A percentile compares a stretch with the other conserved stretches of the same genome.
Conservation (phyloP, 2,113 vertebrate genomes). For the Salvelinus alpinus region DNA sequence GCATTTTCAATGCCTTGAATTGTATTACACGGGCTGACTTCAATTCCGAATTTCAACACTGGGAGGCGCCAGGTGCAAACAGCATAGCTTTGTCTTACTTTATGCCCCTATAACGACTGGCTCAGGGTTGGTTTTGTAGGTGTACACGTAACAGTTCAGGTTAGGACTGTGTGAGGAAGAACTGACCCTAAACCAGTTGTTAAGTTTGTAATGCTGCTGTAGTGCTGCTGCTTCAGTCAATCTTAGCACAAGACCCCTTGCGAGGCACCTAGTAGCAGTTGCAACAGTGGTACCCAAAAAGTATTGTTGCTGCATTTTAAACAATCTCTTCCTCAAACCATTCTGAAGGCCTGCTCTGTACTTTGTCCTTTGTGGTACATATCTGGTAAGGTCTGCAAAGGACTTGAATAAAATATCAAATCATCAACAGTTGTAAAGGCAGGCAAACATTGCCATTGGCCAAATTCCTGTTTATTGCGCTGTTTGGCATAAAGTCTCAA, state of each 20-base stretch:
- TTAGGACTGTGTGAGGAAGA: slow-evolving; percentile 29
- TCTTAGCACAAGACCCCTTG: slow-evolving; percentile 23
- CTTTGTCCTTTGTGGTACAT: slow-evolving; percentile 12
- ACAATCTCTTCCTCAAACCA: slow-evolving; percentile 39
- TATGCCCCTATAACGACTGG: slow-evolving; percentile 7
- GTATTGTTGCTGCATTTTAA: slow-evolving; percentile 53
- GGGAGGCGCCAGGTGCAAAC: slow-evolving; percentile 48
- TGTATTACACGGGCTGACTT: neutral
- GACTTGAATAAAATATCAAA: slow-evolving; percentile 43
- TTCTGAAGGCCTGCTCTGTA: slow-evolving; percentile 32
- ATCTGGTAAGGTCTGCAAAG: slow-evolving; percentile 23
- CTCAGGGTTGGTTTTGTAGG: slow-evolving; percentile 23
- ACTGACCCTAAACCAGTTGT: slow-evolving; percentile 10
- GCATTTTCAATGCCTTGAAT: neutral
- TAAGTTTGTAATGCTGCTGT: neutral
- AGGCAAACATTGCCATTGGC: slow-evolving; percentile 22
- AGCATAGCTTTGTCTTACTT: slow-evolving; percentile 23
- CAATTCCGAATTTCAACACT: slow-evolving; percentile 41
- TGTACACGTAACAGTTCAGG: slow-evolving; percentile 28
- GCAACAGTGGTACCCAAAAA: slow-evolving; percentile 30
- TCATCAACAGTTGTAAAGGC: slow-evolving; percentile 36
- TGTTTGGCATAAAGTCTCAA: slow-evolving; percentile 45
- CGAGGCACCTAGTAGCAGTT: slow-evolving; percentile 24
- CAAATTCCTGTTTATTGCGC: slow-evolving; percentile 39
- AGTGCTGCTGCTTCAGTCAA: neutral